Percentiles rank a stretch among this genome's conserved stretches.
These are phyloP conservation scores for Vanessa cardui DNA, from an alignment of 2,888 invertebrate genomes.

Conservation along the genomic window DNA sequence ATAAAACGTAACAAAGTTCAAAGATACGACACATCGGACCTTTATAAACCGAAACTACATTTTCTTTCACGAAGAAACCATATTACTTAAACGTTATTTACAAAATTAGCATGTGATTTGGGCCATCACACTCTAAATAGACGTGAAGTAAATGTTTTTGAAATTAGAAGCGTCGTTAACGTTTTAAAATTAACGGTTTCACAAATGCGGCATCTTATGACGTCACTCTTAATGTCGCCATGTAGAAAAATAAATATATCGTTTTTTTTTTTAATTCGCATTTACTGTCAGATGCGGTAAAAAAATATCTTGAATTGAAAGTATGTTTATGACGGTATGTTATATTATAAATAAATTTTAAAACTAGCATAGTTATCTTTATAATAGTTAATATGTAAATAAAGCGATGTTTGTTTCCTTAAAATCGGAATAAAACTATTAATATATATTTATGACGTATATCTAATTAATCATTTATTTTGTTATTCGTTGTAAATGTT, in stretches of 20 bases:
- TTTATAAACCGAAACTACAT: slow-evolving; percentile 76
- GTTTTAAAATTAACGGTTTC: neutral
- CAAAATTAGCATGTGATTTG: neutral
- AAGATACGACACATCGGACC: slow-evolving; percentile 70
- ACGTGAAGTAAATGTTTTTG: neutral
- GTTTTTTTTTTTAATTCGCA: no score
- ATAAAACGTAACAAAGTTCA: slow-evolving; percentile 63
- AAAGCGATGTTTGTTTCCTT: neutral
- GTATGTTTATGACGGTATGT: neutral
- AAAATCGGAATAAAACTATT: neutral
- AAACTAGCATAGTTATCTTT: neutral
- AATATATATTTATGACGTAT: neutral
- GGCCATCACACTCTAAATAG: neutral
- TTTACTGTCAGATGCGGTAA: no score
- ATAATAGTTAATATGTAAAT: neutral
- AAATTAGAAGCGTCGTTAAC: neutral
- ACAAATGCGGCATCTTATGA: neutral
- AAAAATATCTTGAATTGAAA: neutral
- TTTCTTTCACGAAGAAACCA: slow-evolving; percentile 71
- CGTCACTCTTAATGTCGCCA: no score
- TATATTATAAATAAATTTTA: neutral
- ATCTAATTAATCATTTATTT: neutral
- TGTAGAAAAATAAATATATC: no score
- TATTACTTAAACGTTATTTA: slow-evolving; percentile 53
- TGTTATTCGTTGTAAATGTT: neutral